Percentiles rank a stretch among this genome's conserved stretches.
Conservation (phyloP, 2,797 vertebrate species). For the Numenius phaeopus region DNA sequence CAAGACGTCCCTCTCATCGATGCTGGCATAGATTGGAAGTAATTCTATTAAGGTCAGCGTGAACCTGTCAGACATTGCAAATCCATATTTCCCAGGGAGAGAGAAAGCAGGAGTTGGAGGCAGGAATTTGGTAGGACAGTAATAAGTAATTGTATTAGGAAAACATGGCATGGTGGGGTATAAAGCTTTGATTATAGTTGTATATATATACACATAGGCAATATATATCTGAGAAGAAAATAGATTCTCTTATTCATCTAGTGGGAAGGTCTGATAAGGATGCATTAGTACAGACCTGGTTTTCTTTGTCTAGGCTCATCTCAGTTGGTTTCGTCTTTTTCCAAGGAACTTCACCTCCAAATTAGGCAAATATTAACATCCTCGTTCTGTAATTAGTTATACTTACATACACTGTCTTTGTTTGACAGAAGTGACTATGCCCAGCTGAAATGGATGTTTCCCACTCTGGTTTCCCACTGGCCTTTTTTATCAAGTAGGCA, state of each 20-base stretch:
- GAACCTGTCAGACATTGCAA: constrained; percentile 3
- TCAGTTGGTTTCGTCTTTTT: not conserved
- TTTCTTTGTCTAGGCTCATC: not conserved
- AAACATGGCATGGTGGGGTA: not conserved
- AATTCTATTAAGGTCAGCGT: not conserved
- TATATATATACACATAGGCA: not conserved
- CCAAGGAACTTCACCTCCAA: not conserved
- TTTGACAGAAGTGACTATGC: not conserved
- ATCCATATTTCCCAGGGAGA: constrained; percentile 22
- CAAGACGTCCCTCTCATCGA: not conserved
- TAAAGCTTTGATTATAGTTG: not conserved
- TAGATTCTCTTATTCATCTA: not conserved
- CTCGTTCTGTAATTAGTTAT: not conserved
- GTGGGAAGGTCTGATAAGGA: not conserved
- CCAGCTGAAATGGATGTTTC: not conserved
- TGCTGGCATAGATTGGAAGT: constrained; percentile 6
- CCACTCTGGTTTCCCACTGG: not conserved
- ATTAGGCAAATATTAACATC: not conserved
- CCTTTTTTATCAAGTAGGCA: not conserved
- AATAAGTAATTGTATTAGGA: not conserved
- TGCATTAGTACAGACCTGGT: not conserved
- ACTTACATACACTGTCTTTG: not conserved
- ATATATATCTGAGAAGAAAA: not conserved
- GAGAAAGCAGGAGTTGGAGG: not conserved
- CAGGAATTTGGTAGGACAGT: not conserved